phyloP scores from a whole-genome alignment of 2,888 invertebrate species.

The Holacanthella duospinosa region DNA sequence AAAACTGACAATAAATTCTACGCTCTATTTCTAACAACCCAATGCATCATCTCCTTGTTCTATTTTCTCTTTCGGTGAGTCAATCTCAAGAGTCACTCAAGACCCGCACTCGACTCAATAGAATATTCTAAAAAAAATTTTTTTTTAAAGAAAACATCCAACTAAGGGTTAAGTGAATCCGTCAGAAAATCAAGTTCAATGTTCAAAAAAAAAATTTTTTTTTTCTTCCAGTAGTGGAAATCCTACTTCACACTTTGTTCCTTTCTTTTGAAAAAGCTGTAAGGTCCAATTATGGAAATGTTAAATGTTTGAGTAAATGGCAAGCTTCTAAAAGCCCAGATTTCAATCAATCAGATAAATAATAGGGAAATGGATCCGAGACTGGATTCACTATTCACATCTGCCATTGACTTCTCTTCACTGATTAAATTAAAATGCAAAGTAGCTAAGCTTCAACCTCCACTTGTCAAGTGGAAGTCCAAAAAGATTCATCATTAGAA shows the following conservation, averaged over 20 bases:
- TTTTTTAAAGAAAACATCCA: too few relatives aligned
- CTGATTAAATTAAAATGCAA: conserved; percentile 3
- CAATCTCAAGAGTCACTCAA: too few relatives aligned
- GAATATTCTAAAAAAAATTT: too few relatives aligned
- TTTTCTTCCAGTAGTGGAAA: too few relatives aligned
- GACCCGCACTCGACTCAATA: too few relatives aligned
- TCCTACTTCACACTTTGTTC: neutral
- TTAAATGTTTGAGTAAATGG: conserved; percentile 1
- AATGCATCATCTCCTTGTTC: too few relatives aligned
- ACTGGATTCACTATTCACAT: neutral
- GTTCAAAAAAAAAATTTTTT: too few relatives aligned
- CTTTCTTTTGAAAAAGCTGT: neutral
- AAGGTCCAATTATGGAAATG: conserved; percentile 1
- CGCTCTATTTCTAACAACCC: too few relatives aligned
- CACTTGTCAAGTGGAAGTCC: neutral
- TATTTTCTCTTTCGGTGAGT: too few relatives aligned
- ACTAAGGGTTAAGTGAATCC: neutral
- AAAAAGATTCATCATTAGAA: neutral
- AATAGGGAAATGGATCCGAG: neutral
- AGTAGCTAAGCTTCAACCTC: neutral
- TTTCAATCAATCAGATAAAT: conserved; percentile 5
- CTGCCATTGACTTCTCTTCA: neutral
- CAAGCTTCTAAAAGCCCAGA: neutral
- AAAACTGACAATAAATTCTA: too few relatives aligned
- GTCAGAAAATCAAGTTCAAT: neutral